Conservation (phyloP, 2,888 invertebrate species). For the Gerris lacustris region DNA sequence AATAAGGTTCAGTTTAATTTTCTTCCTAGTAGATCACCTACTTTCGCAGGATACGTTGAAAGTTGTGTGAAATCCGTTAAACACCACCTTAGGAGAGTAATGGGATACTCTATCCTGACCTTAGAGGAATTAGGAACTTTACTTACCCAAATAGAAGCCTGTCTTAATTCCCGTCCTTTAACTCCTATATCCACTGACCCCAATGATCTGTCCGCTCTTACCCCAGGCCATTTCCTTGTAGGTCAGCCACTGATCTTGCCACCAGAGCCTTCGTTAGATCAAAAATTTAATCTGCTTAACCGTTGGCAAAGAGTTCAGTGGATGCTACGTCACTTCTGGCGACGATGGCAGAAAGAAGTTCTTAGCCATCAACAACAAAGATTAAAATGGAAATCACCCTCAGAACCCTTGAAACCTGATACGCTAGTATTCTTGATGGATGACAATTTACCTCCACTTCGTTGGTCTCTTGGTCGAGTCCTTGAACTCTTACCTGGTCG, state of each 20-base stretch:
- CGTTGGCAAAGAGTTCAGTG: constrained; percentile 11
- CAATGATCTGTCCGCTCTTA: constrained; percentile 11
- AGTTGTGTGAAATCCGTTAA: constrained; percentile 14
- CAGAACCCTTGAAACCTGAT: neutral
- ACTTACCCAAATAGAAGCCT: constrained; percentile 15
- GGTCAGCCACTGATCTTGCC: constrained; percentile 5
- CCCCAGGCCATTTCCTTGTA: no score
- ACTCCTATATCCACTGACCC: constrained; percentile 15
- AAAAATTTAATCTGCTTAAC: constrained; percentile 1
- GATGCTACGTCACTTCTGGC: constrained; percentile 15
- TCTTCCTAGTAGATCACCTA: constrained; percentile 15
- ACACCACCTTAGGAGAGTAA: constrained; percentile 1
- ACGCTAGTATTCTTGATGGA: constrained; percentile 12
- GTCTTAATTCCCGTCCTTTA: no score
- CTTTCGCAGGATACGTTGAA: constrained; percentile 18
- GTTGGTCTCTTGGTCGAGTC: constrained; percentile 15
- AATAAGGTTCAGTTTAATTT: constrained; percentile 11
- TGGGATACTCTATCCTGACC: constrained; percentile 12
- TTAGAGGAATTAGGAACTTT: constrained; percentile 17
- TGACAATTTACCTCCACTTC: constrained; percentile 9
- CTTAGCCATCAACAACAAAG: constrained; percentile 11
- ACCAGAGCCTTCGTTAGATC: constrained; percentile 7
- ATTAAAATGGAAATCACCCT: constrained; percentile 11
- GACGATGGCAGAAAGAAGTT: no score
- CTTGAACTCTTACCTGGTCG: no score